Evolutionary conservation across 2,888 invertebrate genomes (phyloP).

Genomic region (Archips crataeganus): DNA sequence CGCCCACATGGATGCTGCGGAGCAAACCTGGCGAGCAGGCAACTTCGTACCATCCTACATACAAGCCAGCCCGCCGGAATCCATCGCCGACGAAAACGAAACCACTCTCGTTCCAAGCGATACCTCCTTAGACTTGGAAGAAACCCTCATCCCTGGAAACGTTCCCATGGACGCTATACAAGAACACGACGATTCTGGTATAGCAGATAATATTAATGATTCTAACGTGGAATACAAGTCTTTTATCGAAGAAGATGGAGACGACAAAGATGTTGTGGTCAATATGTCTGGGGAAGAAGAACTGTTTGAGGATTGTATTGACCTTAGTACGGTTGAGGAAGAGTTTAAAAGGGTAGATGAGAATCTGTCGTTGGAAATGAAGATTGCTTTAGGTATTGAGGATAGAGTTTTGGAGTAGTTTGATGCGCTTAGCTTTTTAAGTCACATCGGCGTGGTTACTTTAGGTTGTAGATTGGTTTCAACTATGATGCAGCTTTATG

Average conservation of each 20-base stretch:
- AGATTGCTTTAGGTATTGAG: conserved; percentile 68
- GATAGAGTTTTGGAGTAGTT: conserved; percentile 22
- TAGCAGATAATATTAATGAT: conserved; percentile 47
- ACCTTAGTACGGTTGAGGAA: conserved; percentile 49
- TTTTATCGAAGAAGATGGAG: conserved; percentile 42
- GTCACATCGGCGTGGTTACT: too few relatives aligned
- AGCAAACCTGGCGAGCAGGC: conserved; percentile 67
- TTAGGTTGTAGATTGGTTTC: too few relatives aligned
- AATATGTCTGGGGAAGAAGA: conserved; percentile 54
- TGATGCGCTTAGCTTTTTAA: background rate
- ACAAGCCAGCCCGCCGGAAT: conserved; percentile 54
- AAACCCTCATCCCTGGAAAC: conserved; percentile 68
- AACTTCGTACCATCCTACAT: conserved; percentile 55
- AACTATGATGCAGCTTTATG: too few relatives aligned
- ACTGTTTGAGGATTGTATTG: conserved; percentile 72
- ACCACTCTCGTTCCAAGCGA: conserved; percentile 67
- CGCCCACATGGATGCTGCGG: conserved; percentile 70
- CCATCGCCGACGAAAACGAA: conserved; percentile 61
- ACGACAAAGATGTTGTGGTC: conserved; percentile 2
- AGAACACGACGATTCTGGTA: conserved; percentile 44
- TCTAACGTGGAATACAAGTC: conserved; percentile 53
- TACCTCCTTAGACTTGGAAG: conserved; percentile 59
- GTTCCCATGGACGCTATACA: conserved; percentile 41
- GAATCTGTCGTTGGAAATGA: conserved; percentile 78
- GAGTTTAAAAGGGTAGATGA: conserved; percentile 62